Conservation (phyloP, 2,113 vertebrate genomes). For the Cygnus atratus region DNA sequence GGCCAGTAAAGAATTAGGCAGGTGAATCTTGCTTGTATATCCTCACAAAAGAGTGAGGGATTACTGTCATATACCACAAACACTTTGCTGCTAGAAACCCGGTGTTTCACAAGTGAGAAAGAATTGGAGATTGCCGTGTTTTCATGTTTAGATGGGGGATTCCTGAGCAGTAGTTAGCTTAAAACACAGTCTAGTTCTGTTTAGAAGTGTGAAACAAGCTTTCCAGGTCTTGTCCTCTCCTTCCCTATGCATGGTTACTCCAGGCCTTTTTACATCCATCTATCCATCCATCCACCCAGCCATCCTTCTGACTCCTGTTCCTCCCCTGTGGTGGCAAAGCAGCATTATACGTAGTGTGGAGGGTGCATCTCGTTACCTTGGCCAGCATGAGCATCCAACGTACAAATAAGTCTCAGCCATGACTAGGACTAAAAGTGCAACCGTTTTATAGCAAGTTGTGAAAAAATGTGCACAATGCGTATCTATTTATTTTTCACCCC, state of each 20-base stretch:
- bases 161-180: neutral
- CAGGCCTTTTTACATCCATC: neutral
- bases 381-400: rapidly evolving
- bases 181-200: neutral
- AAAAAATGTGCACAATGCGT: neutral
- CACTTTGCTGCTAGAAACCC: neutral
- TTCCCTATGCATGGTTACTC: neutral
- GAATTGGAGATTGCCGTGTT: neutral
- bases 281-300: rapidly evolving
- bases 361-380: neutral
- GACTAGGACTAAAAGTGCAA: neutral
- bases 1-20: neutral
- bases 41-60: neutral
- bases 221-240: neutral
- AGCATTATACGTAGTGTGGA: neutral
- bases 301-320: rapidly evolving
- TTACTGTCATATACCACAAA: neutral
- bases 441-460: neutral
- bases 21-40: neutral
- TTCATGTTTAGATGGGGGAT: neutral
- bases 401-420: neutral
- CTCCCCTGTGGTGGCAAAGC: neutral
- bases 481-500: neutral
- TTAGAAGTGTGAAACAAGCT: neutral
- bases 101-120: neutral